phyloP scores from a whole-genome alignment of 2,113 vertebrate genomes.

The Chrysemys picta region DNA sequence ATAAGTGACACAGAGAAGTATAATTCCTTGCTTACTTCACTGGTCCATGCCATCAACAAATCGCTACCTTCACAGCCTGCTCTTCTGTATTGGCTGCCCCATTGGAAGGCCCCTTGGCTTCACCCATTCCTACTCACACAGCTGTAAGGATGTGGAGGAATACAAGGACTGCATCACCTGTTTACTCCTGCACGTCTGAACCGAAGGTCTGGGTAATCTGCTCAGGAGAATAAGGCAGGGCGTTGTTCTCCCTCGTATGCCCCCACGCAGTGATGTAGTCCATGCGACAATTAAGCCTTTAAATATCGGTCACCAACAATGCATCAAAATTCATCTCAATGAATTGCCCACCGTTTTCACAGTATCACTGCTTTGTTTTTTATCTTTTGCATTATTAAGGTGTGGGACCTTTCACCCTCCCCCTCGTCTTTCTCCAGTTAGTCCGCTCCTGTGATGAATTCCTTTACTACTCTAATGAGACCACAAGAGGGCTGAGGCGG shows the following conservation, averaged over 20 bases:
- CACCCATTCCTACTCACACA: not conserved
- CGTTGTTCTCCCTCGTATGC: accelerated
- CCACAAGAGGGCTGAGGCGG: not conserved
- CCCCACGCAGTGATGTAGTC: not conserved
- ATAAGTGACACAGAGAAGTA: accelerated
- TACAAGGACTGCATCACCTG: not conserved
- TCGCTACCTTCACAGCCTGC: not conserved
- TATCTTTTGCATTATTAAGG: not conserved
- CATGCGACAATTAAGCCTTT: not conserved
- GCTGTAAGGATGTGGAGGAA: not conserved
- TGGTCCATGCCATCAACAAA: not conserved
- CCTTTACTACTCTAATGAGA: not conserved
- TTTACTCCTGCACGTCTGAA: not conserved
- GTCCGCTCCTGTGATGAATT: not conserved
- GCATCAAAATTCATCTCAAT: not conserved
- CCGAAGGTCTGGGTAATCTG: not conserved
- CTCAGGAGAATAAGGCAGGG: not conserved
- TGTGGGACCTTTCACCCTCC: not conserved
- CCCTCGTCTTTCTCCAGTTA: not conserved
- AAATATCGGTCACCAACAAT: not conserved
- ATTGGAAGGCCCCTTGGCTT: not conserved
- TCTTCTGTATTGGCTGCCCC: not conserved
- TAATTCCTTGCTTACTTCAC: not conserved
- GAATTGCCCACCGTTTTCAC: not conserved
- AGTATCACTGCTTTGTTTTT: not conserved